Conservation (phyloP, 1,140 invertebrate genomes). For the Sitodiplosis mosellana region DNA sequence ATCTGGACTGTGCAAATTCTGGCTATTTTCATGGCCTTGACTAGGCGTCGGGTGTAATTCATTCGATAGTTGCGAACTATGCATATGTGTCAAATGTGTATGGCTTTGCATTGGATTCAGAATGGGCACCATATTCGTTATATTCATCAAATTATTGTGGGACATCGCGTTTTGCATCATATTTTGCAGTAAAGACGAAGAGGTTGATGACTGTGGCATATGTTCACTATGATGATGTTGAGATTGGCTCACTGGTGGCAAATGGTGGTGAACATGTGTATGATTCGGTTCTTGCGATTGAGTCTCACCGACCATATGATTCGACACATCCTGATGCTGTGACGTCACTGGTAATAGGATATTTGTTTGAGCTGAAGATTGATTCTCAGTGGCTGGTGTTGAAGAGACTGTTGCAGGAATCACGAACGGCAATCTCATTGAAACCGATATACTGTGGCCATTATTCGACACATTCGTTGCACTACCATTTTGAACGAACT, state of each 20-base stretch:
- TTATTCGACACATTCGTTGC: constrained; percentile 6
- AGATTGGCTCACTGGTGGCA: neutral
- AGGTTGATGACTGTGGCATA: neutral
- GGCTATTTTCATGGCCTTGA: constrained; percentile 8
- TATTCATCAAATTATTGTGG: constrained; percentile 16
- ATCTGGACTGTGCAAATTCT: constrained; percentile 10
- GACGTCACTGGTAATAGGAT: no score
- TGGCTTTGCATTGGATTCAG: constrained; percentile 7
- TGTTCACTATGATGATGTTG: constrained; percentile 1
- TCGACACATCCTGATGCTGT: no score
- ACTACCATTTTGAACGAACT: neutral
- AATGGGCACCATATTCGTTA: constrained; percentile 8
- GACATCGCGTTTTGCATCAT: constrained; percentile 4
- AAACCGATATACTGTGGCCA: no score
- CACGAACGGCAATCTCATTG: no score
- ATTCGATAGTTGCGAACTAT: constrained; percentile 11
- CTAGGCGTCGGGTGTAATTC: constrained; percentile 8
- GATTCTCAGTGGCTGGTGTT: no score
- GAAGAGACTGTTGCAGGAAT: no score
- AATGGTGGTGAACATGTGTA: constrained; percentile 6
- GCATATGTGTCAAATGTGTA: constrained; percentile 9
- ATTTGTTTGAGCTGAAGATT: no score
- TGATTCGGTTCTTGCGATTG: constrained; percentile 1
- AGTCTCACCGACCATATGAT: neutral
- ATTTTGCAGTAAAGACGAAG: neutral